phyloP scores from a whole-genome alignment of 2,797 vertebrate species.

The Anguilla pacifica region DNA sequence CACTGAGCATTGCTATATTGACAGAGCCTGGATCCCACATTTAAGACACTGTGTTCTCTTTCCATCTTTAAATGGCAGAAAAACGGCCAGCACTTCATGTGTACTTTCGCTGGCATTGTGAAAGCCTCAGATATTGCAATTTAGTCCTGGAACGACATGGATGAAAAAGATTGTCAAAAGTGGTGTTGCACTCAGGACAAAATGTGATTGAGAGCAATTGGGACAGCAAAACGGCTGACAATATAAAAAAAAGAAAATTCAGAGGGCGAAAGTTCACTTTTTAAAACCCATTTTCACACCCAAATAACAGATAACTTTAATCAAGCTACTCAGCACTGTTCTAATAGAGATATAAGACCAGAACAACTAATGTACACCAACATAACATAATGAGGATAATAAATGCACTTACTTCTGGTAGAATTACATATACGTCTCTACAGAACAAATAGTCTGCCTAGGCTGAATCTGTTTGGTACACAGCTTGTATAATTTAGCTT shows the following conservation, averaged over 20 bases:
- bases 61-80: slow-evolving; percentile 39
- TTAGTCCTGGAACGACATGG: slow-evolving; percentile 3
- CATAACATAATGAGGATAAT: slow-evolving; percentile 17
- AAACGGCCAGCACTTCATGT: slow-evolving; percentile 28
- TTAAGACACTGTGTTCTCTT: slow-evolving; percentile 48
- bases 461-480: slow-evolving; percentile 5
- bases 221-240: background rate
- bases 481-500: slow-evolving; percentile 6
- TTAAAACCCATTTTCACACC: slow-evolving; percentile 11
- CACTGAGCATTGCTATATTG: slow-evolving; percentile 49
- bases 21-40: slow-evolving; percentile 29
- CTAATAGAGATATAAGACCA: slow-evolving; percentile 2
- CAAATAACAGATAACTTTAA: background rate
- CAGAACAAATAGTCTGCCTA: background rate
- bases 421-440: slow-evolving; percentile 21
- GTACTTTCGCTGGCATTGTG: background rate
- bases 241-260: background rate
- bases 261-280: background rate
- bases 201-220: background rate
- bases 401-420: background rate
- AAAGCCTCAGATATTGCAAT: slow-evolving; percentile 15
- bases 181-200: background rate
- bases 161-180: slow-evolving; percentile 25
- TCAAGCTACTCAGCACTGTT: background rate
- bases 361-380: slow-evolving; percentile 25